Percentiles rank a stretch among this genome's conserved stretches.
phyloP scores from a whole-genome alignment of 2,888 invertebrate species.

The Watsonalla binaria region DNA sequence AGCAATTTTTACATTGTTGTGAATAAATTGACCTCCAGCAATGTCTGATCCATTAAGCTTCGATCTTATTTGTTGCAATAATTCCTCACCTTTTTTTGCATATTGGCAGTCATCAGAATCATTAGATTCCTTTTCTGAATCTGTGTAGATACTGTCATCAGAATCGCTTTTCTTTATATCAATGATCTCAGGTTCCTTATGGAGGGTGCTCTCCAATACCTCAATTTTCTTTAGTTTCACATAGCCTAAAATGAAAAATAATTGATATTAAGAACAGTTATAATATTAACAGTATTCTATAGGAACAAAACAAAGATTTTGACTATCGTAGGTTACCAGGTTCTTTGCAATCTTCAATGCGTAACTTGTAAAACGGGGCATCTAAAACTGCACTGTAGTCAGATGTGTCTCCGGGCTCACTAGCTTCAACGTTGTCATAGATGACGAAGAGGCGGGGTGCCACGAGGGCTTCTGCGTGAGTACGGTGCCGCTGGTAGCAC shows the following conservation, averaged over 20 bases:
- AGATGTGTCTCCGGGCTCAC: conserved; percentile 80
- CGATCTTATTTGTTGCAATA: conserved; percentile 44
- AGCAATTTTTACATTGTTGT: conserved; percentile 23
- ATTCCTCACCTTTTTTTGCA: conserved; percentile 39
- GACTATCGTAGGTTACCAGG: conserved; percentile 44
- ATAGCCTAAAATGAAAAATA: conserved; percentile 67
- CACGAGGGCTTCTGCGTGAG: conserved; percentile 76
- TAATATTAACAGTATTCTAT: background rate
- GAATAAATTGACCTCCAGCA: conserved; percentile 7
- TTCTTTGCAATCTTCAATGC: conserved; percentile 75
- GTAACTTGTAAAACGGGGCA: conserved; percentile 81
- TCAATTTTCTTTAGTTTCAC: conserved; percentile 77
- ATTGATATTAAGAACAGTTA: background rate
- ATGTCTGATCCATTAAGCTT: conserved; percentile 27
- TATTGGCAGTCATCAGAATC: conserved; percentile 55
- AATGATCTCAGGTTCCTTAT: conserved; percentile 42
- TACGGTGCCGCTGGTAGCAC: conserved; percentile 60
- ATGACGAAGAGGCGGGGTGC: conserved; percentile 83
- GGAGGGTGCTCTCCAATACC: conserved; percentile 61
- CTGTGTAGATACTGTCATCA: conserved; percentile 62
- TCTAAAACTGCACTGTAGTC: conserved; percentile 80
- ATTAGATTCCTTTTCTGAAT: conserved; percentile 67
- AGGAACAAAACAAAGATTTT: background rate
- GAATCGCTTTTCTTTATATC: conserved; percentile 31
- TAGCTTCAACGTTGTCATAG: conserved; percentile 86